Base-by-base conservation (phyloP, 2,888 invertebrate species). In the Epistrophella euchroma region DNA sequence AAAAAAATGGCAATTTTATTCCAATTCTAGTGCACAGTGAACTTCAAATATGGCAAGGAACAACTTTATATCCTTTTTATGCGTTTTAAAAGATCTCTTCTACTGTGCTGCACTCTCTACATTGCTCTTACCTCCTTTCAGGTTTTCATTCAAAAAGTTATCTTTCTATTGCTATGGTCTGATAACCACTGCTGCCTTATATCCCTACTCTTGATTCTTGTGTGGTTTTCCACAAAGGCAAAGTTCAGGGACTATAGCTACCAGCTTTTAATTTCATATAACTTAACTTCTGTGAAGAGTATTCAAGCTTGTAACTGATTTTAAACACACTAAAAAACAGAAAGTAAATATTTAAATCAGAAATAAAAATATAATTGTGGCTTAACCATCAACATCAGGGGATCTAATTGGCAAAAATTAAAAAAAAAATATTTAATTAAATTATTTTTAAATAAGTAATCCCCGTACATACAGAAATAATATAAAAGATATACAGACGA, bases 71-170 rank as follows among this genome's bases (percentile, higher is more conserved):
- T 52, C 37, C 52, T 28, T 40, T 55, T 70, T 22, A 70, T 22
- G 70, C 52, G 37, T 55, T 40, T 40, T 40, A 40, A 70, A 55
- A 50, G 47, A 68, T 37, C 68, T 52, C 66, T 50, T 66, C 47
- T 66, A 28, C 52, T n/a, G 25, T 28, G 28, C 28, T 55, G 55
- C 55, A 55, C 28, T 55, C n/a, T 28, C n/a, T 22, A 37, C 28
- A 52, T 68, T 68, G 35, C 50, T 52, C n/a, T 68, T 22, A 37
- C 22, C 25, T n/a, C 40, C 37, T 25, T 25, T 55, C 55, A 55
- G n/a, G 28, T 40, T 37, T 22, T 22, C 35, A 32, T 52, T 11
- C 37, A 15, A 52, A 70, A 70, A 52, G 70, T 55, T 40, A 68
- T 68, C 50, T 68, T 45, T 35, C 22, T 28, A 0, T 55, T 28